phyloP scores from a whole-genome alignment of 2,113 vertebrate species.

The Brachionichthys hirsutus region DNA sequence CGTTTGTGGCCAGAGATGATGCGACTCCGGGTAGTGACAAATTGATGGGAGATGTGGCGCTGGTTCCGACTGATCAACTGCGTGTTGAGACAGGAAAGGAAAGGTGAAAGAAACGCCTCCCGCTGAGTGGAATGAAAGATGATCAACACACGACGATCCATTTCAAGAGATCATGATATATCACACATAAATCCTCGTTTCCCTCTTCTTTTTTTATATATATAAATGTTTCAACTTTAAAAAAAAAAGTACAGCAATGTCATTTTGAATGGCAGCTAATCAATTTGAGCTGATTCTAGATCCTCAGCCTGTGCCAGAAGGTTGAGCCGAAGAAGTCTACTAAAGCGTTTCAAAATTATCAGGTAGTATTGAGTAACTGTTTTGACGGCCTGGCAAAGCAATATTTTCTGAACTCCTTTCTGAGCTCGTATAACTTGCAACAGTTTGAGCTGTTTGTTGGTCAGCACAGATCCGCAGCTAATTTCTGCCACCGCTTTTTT shows the following conservation, averaged over 20 bases:
- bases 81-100: conserved; percentile 35
- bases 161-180: conserved; percentile 14
- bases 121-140: conserved; percentile 13
- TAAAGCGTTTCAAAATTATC: not conserved
- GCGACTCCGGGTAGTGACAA: conserved; percentile 54
- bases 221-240: not conserved
- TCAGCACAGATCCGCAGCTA: conserved; percentile 36
- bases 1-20: conserved; percentile 52
- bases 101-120: conserved; percentile 34
- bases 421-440: conserved; percentile 19
- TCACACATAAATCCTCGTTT: not conserved
- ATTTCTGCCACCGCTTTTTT: conserved; percentile 18
- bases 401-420: too few relatives aligned
- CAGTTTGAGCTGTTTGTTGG: conserved; percentile 32
- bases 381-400: not conserved
- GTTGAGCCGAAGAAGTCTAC: conserved; percentile 30
- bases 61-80: conserved; percentile 40
- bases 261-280: conserved; percentile 7
- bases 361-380: not conserved
- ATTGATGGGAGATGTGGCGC: conserved; percentile 42
- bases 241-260: conserved; percentile 8
- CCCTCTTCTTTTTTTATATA: conserved; percentile 10
- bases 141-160: conserved; percentile 20
- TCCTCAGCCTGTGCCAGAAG: conserved; percentile 30
- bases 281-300: conserved; percentile 42